Base-by-base conservation (phyloP, 2,888 invertebrate genomes). In the Nineta flava region DNA sequence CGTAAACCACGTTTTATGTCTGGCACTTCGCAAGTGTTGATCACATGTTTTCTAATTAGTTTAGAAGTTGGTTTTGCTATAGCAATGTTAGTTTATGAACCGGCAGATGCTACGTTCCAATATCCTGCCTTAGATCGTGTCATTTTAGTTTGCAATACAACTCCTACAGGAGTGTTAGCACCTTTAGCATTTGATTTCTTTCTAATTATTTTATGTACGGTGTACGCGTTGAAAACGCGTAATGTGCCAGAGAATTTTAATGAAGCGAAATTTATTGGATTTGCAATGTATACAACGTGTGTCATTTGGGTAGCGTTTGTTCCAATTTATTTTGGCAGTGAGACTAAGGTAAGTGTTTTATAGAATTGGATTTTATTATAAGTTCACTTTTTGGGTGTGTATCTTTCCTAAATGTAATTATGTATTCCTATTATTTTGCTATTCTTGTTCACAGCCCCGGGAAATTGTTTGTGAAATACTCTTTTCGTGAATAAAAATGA, bases 231-330 rank as follows among this genome's bases (percentile, higher is more conserved):
- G 45, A 81, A 81, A 61, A 83, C 83, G 1, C 69, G 87, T 40
- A 84, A 85, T 60, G 74, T 87, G 16, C 87, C 87, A 0, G 86
- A 84, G 64, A 87, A 87, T 65, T 86, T 86, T 65, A 87, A 87
- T 69, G 87, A 84, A 61, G 76, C 78, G 1, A 75, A 77, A 58
- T 77, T 77, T 60, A 83, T 84, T 54, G 83, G 86, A 2, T 87
- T 87, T 60, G 82, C 85, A 19, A 85, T 86, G 79, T 87, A 83
- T 67, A 82, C 83, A 1, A 84, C 83, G 1, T 79, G 82, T 63
- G 79, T 83, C 43, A 81, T 83, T 52, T 86, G 86, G 86, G 69
- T 81, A 35, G 86, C 86, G 12, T 86, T 86, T 64, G 73, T 83
- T 35, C 82, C 84, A 15, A 79, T 86, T 56, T 85, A 84, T 64